phyloP scores from a whole-genome alignment of 2,797 vertebrate genomes.

The Sebastes reedi region DNA sequence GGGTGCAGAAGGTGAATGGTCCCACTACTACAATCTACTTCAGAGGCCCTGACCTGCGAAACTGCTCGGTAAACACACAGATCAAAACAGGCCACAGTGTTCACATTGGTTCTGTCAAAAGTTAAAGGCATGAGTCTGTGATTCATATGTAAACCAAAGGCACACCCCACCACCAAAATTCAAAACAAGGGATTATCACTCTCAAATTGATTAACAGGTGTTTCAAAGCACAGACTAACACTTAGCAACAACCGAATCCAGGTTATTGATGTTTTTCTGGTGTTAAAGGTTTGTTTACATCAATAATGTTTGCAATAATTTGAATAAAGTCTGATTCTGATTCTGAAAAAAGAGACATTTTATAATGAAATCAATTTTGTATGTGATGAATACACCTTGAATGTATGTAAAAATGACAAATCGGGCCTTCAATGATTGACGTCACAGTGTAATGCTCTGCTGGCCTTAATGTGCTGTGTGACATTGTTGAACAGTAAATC shows the following conservation, averaged over 20 bases:
- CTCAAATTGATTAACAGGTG: background rate
- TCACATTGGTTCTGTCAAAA: background rate
- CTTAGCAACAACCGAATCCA: background rate
- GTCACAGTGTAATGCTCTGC: background rate
- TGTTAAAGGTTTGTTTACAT: background rate
- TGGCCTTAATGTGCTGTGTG: conserved; percentile 39
- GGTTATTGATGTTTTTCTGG: background rate
- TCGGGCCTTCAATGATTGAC: conserved; percentile 31
- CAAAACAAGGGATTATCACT: background rate
- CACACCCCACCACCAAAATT: background rate
- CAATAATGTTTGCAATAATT: too few relatives aligned
- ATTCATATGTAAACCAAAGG: conserved; percentile 5
- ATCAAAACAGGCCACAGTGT: conserved; percentile 15
- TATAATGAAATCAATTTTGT: background rate
- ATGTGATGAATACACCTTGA: background rate
- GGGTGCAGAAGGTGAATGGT: conserved; percentile 2
- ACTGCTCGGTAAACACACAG: conserved; percentile 8
- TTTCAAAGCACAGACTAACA: background rate
- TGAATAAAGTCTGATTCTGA: background rate
- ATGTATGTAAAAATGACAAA: background rate
- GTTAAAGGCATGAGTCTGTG: background rate
- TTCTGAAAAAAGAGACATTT: background rate
- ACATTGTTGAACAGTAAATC: conserved; percentile 45
- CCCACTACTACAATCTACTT: background rate
- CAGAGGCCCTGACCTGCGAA: conserved; percentile 18